phyloP scores from a whole-genome alignment of 2,797 vertebrate species.

The Coendou prehensilis region DNA sequence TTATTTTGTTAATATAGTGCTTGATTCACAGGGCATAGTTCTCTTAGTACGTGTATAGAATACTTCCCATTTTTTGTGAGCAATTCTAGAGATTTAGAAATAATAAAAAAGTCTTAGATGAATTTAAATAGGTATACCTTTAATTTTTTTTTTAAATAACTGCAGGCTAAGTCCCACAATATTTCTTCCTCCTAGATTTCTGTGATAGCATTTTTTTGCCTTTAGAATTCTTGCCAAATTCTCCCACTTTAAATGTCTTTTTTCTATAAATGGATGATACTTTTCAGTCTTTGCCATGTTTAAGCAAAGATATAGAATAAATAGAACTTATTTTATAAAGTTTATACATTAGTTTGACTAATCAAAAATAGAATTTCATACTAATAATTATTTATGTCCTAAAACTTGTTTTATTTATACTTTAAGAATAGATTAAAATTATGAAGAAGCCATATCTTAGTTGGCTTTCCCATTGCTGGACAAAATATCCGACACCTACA shows the following conservation, averaged over 20 bases:
- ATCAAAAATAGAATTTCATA: conserved; percentile 55
- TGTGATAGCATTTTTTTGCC: background rate
- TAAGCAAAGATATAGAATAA: conserved; percentile 4
- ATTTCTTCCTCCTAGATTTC: conserved; percentile 7
- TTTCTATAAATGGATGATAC: background rate
- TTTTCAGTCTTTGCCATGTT: background rate
- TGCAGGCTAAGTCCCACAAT: background rate
- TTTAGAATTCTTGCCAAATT: conserved; percentile 38
- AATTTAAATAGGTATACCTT: conserved; percentile 11
- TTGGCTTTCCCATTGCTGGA: background rate
- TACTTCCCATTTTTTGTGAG: conserved; percentile 23
- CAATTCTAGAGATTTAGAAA: conserved; percentile 40
- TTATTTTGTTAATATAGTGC: conserved; percentile 13
- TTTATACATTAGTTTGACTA: conserved; percentile 17
- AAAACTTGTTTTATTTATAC: conserved; percentile 25
- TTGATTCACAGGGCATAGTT: background rate
- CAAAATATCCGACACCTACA: background rate
- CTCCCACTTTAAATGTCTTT: conserved; percentile 38
- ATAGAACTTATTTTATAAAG: conserved; percentile 3
- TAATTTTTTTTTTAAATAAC: conserved; percentile 41
- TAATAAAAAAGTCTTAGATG: background rate
- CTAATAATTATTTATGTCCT: background rate
- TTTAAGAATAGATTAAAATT: conserved; percentile 15
- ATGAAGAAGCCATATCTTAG: background rate
- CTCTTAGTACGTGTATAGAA: background rate